Percentiles rank a stretch among this genome's conserved stretches.
phyloP scores from a whole-genome alignment of 2,888 invertebrate species.

The Pachliopta kotzebuea region DNA sequence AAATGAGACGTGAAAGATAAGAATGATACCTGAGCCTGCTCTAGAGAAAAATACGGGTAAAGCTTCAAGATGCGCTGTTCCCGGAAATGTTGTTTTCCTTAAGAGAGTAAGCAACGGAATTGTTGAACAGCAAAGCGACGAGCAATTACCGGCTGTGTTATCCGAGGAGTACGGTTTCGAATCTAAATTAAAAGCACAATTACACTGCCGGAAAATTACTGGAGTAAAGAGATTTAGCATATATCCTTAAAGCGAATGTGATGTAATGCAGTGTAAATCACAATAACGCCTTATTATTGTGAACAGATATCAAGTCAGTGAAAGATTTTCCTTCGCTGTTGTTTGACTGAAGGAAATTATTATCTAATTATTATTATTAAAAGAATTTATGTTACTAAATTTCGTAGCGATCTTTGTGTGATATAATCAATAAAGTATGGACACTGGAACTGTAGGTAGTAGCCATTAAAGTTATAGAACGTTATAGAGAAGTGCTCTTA shows the following conservation, averaged over 20 bases:
- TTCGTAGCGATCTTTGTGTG: neutral
- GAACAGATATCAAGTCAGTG: too few species aligned
- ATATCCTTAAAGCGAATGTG: too few species aligned
- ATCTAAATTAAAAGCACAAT: neutral
- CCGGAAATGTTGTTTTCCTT: conserved; percentile 19
- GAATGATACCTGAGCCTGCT: conserved; percentile 3
- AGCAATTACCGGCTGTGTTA: conserved; percentile 9
- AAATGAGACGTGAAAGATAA: neutral
- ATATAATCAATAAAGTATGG: neutral
- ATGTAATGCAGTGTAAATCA: too few species aligned
- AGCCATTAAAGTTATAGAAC: conserved; percentile 2
- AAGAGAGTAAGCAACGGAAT: conserved; percentile 3
- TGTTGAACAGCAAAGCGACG: neutral
- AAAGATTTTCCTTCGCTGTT: too few species aligned
- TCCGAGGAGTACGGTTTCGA: neutral
- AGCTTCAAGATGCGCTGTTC: conserved; percentile 9
- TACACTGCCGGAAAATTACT: neutral
- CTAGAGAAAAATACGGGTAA: conserved; percentile 7
- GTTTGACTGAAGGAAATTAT: too few species aligned
- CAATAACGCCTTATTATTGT: too few species aligned
- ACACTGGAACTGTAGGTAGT: neutral
- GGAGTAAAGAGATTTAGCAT: too few species aligned
- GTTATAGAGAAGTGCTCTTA: neutral
- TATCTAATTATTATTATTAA: too few species aligned
- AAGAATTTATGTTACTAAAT: neutral